Conservation (phyloP, 2,797 vertebrate genomes). For the Sciurus vulgaris region DNA sequence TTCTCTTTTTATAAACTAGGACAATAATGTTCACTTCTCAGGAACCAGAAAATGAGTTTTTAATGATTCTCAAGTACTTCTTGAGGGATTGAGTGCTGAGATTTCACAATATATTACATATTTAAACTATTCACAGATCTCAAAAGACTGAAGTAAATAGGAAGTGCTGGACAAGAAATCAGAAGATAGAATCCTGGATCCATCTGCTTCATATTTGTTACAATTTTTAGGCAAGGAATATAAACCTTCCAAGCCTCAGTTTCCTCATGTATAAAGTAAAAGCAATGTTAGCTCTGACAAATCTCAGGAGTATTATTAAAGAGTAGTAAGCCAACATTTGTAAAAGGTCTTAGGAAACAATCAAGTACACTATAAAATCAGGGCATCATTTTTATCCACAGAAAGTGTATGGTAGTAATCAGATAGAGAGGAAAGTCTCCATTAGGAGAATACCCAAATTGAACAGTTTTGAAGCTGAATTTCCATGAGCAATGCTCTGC, state of each 20-base stretch:
- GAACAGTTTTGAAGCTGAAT: background rate
- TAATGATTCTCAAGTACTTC: slow-evolving; percentile 76
- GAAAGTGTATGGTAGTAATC: background rate
- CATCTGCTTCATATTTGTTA: background rate
- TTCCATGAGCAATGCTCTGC: background rate
- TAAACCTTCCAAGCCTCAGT: background rate
- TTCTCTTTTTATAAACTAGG: slow-evolving; percentile 62
- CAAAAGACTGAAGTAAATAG: slow-evolving; percentile 27
- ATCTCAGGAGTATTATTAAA: slow-evolving; percentile 14
- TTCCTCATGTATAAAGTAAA: slow-evolving; percentile 19
- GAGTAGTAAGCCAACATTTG: background rate
- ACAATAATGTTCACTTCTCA: slow-evolving; percentile 66
- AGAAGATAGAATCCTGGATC: slow-evolving; percentile 13
- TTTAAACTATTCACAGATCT: slow-evolving; percentile 66
- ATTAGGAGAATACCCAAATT: background rate
- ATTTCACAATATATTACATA: slow-evolving; percentile 67
- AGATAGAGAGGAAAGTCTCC: background rate
- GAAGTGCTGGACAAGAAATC: slow-evolving; percentile 26
- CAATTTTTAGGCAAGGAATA: background rate
- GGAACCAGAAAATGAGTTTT: slow-evolving; percentile 70
- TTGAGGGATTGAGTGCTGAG: slow-evolving; percentile 39
- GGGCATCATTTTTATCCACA: background rate
- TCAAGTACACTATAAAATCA: background rate
- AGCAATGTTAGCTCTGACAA: background rate
- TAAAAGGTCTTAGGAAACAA: slow-evolving; percentile 12